Conservation (phyloP, 1,140 invertebrate species). For the Drosophila yakuba region DNA sequence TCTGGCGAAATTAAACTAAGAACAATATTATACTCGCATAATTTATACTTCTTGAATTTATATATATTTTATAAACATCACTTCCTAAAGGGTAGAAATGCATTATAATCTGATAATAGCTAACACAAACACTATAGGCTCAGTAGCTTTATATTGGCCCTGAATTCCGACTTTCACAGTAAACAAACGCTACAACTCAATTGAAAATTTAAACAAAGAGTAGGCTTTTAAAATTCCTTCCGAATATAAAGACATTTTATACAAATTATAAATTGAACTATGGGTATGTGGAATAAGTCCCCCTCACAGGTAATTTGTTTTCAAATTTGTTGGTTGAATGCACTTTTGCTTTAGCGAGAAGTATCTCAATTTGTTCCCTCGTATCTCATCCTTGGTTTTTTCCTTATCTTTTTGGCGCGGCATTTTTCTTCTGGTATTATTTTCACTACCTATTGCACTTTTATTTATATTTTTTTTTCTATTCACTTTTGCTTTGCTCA, state of each 20-base stretch:
- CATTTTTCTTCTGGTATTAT: constrained; percentile 14
- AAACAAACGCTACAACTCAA: constrained; percentile 30
- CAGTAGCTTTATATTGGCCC: constrained; percentile 3
- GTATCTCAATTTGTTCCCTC: constrained; percentile 3
- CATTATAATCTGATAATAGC: constrained; percentile 15
- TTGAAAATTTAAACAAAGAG: constrained; percentile 5
- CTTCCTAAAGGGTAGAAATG: neutral
- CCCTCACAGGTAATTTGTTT: constrained; percentile 16
- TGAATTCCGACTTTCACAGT: constrained; percentile 59
- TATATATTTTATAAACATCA: too few species aligned
- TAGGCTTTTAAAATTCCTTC: neutral
- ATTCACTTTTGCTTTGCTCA: constrained; percentile 16
- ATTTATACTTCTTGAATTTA: too few species aligned
- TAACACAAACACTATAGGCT: constrained; percentile 22
- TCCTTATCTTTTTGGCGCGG: constrained; percentile 6
- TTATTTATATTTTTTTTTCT: constrained; percentile 17
- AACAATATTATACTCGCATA: too few species aligned
- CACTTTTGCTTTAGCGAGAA: constrained; percentile 62
- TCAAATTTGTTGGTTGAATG: constrained; percentile 71
- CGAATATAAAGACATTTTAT: too few species aligned
- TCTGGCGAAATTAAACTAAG: too few species aligned
- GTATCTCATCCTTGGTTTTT: neutral
- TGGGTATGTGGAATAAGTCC: neutral
- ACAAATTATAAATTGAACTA: too few species aligned
- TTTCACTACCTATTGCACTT: constrained; percentile 14